Base-by-base conservation (phyloP, 2,797 vertebrate species). In the Urocyon cinereoargenteus region DNA sequence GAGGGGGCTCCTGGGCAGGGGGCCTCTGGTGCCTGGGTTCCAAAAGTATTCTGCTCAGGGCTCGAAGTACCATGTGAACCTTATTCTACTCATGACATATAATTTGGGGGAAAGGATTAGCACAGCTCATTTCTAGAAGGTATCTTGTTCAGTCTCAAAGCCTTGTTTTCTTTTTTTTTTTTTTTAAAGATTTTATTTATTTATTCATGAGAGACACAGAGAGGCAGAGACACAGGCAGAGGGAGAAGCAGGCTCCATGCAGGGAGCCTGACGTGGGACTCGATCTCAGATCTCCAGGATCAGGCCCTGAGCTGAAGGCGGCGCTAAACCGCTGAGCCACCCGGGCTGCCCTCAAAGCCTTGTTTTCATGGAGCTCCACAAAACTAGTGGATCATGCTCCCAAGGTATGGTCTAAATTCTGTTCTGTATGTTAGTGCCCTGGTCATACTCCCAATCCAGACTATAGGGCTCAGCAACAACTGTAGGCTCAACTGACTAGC, bases 61-160 rank as follows among this genome's bases (percentile, higher is more conserved):
- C 83, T 95, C 88, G 75, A 97, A 97, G 97, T 96, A 98, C 95
- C 97, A 89, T 55, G 34, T 97, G 94, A 96, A 97, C 75, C 73
- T 96, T 84, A 28, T 94, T 87, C 82, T 90, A 93, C 34, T 90
- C 57, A 79, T 87, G 66, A 96, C 55, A 93, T 86, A 90, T 31
- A 59, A 95, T 87, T 66, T 78, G 66, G 70, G 92, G 66, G 31
- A 86, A 79, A 75, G 73, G 86, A 70, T 86, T 75, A 87, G 64
- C 78, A 88, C 14, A 94, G 55, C 21, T 96, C 70, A 93, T 79
- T 96, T 96, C 72, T 75, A 83, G 87, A 97, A 94, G 66, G 11
- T 81, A 92, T 93, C 73, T 95, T 92, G 96, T 97, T 97, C 96
- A 92, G 59, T 94, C 91, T 95, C 90, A 96, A 94, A 96, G 81